phyloP scores from a whole-genome alignment of 2,888 invertebrate species.

The Cephus sareptanus region DNA sequence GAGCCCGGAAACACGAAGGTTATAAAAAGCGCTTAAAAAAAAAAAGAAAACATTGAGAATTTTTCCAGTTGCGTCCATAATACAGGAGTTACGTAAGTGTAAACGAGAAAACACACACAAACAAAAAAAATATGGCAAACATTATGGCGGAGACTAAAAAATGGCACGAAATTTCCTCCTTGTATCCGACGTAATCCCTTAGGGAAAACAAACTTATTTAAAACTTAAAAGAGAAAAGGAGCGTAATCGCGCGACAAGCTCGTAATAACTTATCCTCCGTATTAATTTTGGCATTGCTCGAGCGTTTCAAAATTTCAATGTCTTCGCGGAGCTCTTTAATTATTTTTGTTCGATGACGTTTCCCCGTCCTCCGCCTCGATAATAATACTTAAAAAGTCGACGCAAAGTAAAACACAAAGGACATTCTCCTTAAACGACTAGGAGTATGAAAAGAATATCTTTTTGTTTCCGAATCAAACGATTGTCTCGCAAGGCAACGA shows the following conservation, averaged over 20 bases:
- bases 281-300: not conserved
- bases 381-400: not conserved
- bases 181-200: not conserved
- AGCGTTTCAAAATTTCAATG: not conserved
- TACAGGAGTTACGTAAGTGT: not conserved
- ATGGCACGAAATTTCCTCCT: slow-evolving; percentile 34
- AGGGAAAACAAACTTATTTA: not conserved
- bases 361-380: not conserved
- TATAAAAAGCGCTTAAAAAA: not conserved
- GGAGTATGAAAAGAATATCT: not conserved
- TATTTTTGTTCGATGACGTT: not conserved
- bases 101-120: slow-evolving; percentile 15
- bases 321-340: not conserved
- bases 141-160: slow-evolving; percentile 39
- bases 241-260: not conserved
- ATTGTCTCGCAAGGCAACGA: not conserved
- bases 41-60: not conserved
- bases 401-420: not conserved
- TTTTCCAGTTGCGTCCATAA: not conserved
- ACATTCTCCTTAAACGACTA: not conserved
- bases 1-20: not conserved
- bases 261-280: not conserved
- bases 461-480: not conserved
- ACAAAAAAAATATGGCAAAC: slow-evolving; percentile 42
- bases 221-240: not conserved